phyloP scores from a whole-genome alignment of 2,888 invertebrate species.

The Diarsia rubi region DNA sequence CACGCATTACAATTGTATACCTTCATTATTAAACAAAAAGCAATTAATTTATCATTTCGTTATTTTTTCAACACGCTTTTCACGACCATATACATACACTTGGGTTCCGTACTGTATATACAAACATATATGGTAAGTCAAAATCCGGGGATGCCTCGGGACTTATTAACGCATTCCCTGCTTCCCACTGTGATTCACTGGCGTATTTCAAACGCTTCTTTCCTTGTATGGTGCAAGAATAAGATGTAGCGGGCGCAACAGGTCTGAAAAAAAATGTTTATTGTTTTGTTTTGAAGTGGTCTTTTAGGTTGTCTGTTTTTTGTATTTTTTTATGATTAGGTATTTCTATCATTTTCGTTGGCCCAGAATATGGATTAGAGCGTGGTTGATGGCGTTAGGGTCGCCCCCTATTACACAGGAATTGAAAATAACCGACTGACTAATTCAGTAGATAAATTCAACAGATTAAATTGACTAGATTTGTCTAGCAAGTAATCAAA shows the following conservation, averaged over 20 bases:
- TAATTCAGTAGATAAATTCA: background rate
- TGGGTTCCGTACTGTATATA: slow-evolving; percentile 50
- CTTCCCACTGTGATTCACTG: slow-evolving; percentile 85
- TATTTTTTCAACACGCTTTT: slow-evolving; percentile 48
- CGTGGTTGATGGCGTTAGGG: too few relatives aligned
- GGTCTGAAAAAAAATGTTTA: slow-evolving; percentile 2
- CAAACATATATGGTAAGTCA: slow-evolving; percentile 64
- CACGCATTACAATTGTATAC: background rate
- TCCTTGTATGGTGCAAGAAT: slow-evolving; percentile 67
- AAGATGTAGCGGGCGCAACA: slow-evolving; percentile 43
- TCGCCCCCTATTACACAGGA: too few relatives aligned
- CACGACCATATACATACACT: slow-evolving; percentile 18
- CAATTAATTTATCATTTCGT: slow-evolving; percentile 30
- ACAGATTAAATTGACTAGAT: background rate
- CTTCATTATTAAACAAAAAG: slow-evolving; percentile 49
- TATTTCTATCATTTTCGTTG: background rate
- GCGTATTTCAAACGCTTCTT: slow-evolving; percentile 84
- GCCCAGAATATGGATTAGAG: background rate
- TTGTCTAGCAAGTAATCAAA: too few relatives aligned
- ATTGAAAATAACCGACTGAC: background rate
- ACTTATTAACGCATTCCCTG: slow-evolving; percentile 88
- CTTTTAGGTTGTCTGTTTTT: background rate
- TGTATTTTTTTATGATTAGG: background rate
- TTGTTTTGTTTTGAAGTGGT: background rate
- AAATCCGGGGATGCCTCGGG: slow-evolving; percentile 75